These are phyloP conservation scores for Crotalus tigris DNA, from an alignment of 2,113 vertebrate genomes.

Conservation along the genomic window DNA sequence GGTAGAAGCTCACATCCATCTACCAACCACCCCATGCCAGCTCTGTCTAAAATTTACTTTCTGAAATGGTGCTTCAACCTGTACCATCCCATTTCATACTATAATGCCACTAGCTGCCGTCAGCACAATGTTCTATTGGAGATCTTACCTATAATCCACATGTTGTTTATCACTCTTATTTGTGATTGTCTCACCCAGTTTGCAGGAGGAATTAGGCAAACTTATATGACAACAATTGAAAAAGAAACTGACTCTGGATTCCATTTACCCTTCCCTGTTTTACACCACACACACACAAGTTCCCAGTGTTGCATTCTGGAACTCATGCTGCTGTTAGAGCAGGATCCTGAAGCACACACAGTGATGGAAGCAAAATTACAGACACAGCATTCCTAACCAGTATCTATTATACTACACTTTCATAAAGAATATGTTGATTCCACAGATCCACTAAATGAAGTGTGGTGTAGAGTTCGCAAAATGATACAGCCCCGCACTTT, in stretches of 20 bases:
- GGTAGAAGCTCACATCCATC: background rate
- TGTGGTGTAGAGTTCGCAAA: background rate
- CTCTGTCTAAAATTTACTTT: background rate
- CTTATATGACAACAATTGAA: background rate
- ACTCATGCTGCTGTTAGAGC: background rate
- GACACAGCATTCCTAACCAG: background rate
- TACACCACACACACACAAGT: background rate
- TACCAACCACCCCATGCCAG: background rate
- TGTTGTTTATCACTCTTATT: background rate
- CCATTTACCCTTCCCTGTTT: background rate
- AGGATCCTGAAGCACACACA: background rate
- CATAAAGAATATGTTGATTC: background rate
- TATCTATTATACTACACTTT: background rate
- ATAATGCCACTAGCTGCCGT: background rate
- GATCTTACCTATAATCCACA: background rate
- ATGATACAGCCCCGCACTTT: background rate
- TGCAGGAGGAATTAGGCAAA: background rate
- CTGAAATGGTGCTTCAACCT: background rate
- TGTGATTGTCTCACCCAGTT: background rate
- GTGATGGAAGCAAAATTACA: background rate
- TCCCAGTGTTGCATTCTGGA: background rate
- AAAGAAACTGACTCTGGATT: background rate
- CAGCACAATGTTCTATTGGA: background rate
- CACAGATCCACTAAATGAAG: background rate
- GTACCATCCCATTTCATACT: background rate